Evolutionary conservation across 2,113 vertebrate genomes (phyloP).

Genomic region (Heterotis niloticus): DNA sequence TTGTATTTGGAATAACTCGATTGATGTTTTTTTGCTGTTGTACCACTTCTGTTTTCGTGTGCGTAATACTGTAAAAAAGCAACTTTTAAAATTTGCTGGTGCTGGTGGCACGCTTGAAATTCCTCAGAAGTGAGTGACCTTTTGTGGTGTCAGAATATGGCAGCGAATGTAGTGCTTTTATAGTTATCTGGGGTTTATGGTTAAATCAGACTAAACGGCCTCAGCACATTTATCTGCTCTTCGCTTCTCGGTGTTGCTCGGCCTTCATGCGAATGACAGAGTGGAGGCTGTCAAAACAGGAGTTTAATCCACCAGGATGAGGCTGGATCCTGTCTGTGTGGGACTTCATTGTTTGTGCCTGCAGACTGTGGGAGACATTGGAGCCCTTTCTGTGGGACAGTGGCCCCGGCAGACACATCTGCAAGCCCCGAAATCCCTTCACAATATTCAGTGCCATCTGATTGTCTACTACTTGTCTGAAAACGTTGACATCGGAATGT

Average conservation of each 20-base stretch:
- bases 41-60: no score
- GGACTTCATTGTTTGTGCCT: slow-evolving; percentile 45
- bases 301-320: slow-evolving; percentile 37
- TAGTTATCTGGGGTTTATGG: neutral
- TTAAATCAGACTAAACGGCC: neutral
- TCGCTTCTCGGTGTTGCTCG: neutral
- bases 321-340: slow-evolving; percentile 29
- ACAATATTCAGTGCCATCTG: no score
- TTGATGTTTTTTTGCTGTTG: no score
- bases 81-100: no score
- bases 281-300: slow-evolving; percentile 10
- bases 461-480: no score
- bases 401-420: neutral
- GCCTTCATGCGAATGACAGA: neutral
- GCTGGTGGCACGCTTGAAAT: no score
- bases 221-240: neutral
- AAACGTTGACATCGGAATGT: slow-evolving; percentile 1
- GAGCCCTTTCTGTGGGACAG: slow-evolving; percentile 21
- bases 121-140: no score
- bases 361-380: slow-evolving; percentile 28
- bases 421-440: neutral
- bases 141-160: no score
- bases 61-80: no score
- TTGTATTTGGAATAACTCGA: no score
- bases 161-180: neutral